Base-by-base conservation (phyloP, 2,797 vertebrate genomes). In the Buphagus erythrorhynchus region DNA sequence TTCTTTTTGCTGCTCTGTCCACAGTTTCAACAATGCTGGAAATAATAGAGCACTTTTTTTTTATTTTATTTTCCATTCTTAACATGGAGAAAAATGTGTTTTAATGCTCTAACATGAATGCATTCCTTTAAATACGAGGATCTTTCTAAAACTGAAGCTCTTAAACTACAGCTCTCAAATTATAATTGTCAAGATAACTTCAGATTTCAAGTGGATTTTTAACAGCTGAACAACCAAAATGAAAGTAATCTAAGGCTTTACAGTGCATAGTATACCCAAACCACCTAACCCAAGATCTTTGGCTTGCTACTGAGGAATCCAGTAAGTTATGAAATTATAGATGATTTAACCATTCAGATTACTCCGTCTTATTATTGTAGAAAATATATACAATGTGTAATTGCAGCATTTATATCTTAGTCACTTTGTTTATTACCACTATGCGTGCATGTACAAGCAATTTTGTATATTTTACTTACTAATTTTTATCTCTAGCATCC, bases 381-480 rank as follows among this genome's bases (percentile, higher is more conserved):
- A 51, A 91, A 54, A 62, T 1, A 71, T 91, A 71, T 74, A 3
- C 6, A 74, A 62, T 35, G 14, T 49, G 8, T 16, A 74, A 59
- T 67, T 63, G 55, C 7, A 58, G 25, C 0, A 36, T 66, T 92
- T 83, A 38, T 49, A 22, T 13, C 11, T 54, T 55, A 59, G 10
- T 21, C 12, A 40, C 5, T 65, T 68, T 72, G 74, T n/a, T 46
- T 18, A 55, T 10, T 72, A 45, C 13, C 5, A 73, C 58, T 86
- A 58, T n/a, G 13, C 4, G 49, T n/a, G 13, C 3, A 24, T 36
- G 19, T 29, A 36, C 0, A 0, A 51, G 20, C 0, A 13, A 46
- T 73, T 73, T 59, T 63, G 5, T 38, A 28, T 29, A 55, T 8
- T 4, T 67, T 45, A 24, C 16, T 49, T 78, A 28, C 7, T 58